Evolutionary conservation across 2,113 vertebrate species (phyloP).

Genomic region (Lasiurus cinereus): DNA sequence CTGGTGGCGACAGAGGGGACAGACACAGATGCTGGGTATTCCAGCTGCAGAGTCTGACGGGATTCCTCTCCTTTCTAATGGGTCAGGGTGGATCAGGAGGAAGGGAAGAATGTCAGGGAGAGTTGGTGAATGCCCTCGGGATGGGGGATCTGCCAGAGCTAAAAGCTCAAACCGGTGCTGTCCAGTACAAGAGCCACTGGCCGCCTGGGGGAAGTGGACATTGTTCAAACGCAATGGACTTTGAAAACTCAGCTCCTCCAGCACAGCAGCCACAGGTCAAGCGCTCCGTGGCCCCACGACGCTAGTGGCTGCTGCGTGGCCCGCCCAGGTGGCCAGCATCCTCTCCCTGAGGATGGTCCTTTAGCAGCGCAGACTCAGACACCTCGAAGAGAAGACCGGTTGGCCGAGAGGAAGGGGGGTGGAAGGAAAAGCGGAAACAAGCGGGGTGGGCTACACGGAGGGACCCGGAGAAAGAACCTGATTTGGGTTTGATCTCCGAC

Average conservation of each 20-base stretch:
- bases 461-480: background rate
- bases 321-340: too few relatives aligned
- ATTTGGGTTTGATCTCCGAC: background rate
- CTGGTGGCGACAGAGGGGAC: background rate
- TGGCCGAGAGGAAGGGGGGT: background rate
- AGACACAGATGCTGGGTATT: background rate
- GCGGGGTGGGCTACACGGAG: background rate
- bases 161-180: background rate
- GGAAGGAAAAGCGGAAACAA: background rate
- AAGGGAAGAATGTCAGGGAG: background rate
- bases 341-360: background rate
- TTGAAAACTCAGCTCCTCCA: background rate
- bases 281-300: rapidly evolving
- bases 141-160: background rate
- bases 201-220: background rate
- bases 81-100: background rate
- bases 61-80: background rate
- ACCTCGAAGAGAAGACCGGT: background rate
- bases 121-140: background rate
- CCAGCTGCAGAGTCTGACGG: background rate
- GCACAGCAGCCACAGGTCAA: background rate
- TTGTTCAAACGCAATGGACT: background rate
- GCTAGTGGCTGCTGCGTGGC: background rate
- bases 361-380: background rate
- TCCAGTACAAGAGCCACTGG: background rate